Evolutionary conservation across 2,113 vertebrate genomes (phyloP).

Genomic region (Dipodomys spectabilis): DNA sequence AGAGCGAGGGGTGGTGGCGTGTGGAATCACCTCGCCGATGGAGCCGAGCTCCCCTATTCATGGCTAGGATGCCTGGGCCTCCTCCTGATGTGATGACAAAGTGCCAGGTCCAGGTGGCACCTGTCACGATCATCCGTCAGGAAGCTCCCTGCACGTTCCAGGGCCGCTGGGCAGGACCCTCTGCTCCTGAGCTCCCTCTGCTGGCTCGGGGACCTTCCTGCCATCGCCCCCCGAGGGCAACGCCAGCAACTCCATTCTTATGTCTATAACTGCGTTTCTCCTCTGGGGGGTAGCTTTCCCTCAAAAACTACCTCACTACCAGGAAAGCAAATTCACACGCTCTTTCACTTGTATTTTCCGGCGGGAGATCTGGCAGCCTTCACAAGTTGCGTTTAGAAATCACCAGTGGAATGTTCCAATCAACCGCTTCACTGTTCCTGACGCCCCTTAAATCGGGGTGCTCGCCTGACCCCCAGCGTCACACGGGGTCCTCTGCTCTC

Average conservation of each 20-base stretch:
- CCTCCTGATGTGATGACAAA: background rate
- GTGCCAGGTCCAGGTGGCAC: fast-evolving
- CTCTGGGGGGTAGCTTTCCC: background rate
- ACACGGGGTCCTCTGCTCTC: fast-evolving
- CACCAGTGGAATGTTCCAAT: fast-evolving
- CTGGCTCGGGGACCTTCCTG: fast-evolving
- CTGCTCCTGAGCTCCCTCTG: fast-evolving
- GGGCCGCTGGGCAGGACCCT: background rate
- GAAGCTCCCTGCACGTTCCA: fast-evolving
- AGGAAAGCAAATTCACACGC: too few species aligned
- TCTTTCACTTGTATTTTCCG: background rate
- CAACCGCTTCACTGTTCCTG: background rate
- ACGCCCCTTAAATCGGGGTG: background rate
- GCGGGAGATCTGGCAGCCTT: background rate
- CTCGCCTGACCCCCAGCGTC: background rate
- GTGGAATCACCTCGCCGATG: fast-evolving
- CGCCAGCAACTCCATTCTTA: fast-evolving
- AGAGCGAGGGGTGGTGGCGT: too few species aligned
- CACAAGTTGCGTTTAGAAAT: background rate
- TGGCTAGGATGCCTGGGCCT: fast-evolving
- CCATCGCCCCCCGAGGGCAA: fast-evolving
- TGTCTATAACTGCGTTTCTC: fast-evolving
- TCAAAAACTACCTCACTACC: background rate
- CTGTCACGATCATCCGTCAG: fast-evolving
- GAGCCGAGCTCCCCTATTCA: fast-evolving